Percentiles rank a stretch among this genome's conserved stretches.
These are phyloP conservation scores for Acrobeloides nanus DNA, from an alignment of 2,888 invertebrate species.

Conservation along the genomic window DNA sequence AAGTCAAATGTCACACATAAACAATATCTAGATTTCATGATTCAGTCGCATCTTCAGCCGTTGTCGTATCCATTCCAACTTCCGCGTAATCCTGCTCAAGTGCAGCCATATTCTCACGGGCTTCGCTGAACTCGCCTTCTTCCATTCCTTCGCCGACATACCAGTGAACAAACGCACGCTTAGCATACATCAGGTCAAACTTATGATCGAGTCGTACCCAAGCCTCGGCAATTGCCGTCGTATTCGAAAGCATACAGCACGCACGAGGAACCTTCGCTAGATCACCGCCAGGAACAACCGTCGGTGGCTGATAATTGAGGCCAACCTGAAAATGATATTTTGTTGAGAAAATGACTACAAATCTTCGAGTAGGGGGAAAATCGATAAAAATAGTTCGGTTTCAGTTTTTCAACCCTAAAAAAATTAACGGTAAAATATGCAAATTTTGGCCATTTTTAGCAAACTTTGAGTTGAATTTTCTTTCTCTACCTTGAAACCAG, in stretches of 20 bases:
- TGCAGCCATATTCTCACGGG: constrained; percentile 38
- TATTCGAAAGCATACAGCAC: constrained; percentile 79
- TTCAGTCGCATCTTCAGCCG: too few relatives aligned
- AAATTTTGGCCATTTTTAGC: too few relatives aligned
- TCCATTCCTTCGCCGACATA: constrained; percentile 55
- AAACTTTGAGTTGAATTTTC: too few relatives aligned
- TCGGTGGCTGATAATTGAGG: constrained; percentile 64
- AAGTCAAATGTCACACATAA: too few relatives aligned
- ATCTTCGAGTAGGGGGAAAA: too few relatives aligned
- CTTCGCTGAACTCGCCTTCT: constrained; percentile 52
- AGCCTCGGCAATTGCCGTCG: constrained; percentile 81
- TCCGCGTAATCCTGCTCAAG: constrained; percentile 32
- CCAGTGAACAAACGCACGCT: constrained; percentile 86
- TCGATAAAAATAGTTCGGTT: too few relatives aligned
- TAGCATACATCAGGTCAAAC: constrained; percentile 52
- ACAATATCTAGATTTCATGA: too few relatives aligned
- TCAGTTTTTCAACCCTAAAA: too few relatives aligned
- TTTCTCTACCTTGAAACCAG: too few relatives aligned
- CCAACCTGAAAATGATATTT: constrained; percentile 71
- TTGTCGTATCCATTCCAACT: constrained; percentile 21
- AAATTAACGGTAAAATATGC: too few relatives aligned
- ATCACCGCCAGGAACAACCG: constrained; percentile 84
- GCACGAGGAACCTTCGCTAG: constrained; percentile 65
- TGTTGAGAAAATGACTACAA: too few relatives aligned
- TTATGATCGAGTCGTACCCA: constrained; percentile 74